Evolutionary conservation across 2,113 vertebrate species (phyloP), one percentile per base, ranked within the genome.

Genomic region (Blennius ocellaris): DNA sequence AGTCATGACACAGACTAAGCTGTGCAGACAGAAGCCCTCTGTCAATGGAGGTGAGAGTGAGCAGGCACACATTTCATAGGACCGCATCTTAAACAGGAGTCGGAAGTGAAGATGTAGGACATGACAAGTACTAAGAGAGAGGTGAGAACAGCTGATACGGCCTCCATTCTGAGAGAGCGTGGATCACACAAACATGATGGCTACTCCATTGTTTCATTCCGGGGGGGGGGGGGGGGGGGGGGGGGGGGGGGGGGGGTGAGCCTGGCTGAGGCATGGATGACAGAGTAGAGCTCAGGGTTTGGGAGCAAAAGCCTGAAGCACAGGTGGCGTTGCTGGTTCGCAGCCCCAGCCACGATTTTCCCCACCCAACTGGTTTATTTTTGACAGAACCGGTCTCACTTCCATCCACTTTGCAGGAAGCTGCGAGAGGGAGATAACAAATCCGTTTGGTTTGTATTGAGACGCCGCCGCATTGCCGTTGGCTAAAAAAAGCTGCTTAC

Each of bases 31-130:
- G 21, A 51, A n/a, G 49, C 63, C 47, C 72, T 54, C 61, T 50
- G 74, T 44, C 45, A 53, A 58, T 10, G 37, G 59, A 61, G 54
- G 51, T 69, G 81, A 73, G 47, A 67, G 54, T 7, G 48, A 84
- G 70, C 61, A 83, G 80, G 82, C 7, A 72, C 47, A 60, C 69
- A 60, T 60, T 81, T 79, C 74, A 61, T 72, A 83, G 70, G 69
- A 69, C 36, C 44, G 21, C 66, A 65, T 58, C 50, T 39, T 21
- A 57, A 78, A 70, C 51, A 65, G 69, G 21, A 40, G 30, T 50
- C 30, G 41, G 38, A 17, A 59, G 36, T 62, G 3, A 5, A 50
- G 21, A 43, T 30, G 21, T 30, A 30, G 21, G 21, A 30, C 21
- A 30, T 30, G 21, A 30, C 21, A 30, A 2, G 21, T 30, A 30